phyloP scores from a whole-genome alignment of 2,797 vertebrate genomes.

The Calcarius lapponicus region DNA sequence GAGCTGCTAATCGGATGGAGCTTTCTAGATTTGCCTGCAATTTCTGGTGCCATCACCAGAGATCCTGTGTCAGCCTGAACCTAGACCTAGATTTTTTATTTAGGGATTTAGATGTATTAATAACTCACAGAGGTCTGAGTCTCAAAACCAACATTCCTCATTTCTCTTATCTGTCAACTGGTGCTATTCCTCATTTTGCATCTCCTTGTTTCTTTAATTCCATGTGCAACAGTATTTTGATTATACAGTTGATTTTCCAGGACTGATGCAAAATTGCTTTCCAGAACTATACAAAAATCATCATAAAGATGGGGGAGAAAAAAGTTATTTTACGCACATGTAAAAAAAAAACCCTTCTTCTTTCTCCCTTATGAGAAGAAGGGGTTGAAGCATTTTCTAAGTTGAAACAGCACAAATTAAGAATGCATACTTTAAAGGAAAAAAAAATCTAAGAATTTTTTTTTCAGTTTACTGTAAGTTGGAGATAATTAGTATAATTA shows the following conservation, averaged over 20 bases:
- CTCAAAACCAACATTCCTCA: background rate
- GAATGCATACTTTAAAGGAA: background rate
- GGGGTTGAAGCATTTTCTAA: background rate
- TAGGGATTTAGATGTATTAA: background rate
- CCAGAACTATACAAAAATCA: background rate
- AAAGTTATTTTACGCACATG: background rate
- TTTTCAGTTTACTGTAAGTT: conserved; percentile 55
- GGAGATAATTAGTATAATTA: conserved; percentile 79
- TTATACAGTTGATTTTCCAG: background rate
- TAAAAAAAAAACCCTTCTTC: background rate
- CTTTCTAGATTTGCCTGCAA: background rate
- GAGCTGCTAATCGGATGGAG: background rate
- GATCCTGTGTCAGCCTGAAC: background rate
- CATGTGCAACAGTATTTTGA: background rate
- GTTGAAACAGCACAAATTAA: background rate
- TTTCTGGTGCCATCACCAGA: background rate
- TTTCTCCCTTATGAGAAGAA: background rate
- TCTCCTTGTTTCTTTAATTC: background rate
- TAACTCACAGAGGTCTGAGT: background rate
- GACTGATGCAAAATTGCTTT: background rate
- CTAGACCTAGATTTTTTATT: background rate
- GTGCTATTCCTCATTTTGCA: background rate
- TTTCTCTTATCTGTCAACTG: background rate
- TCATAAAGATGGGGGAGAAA: background rate
- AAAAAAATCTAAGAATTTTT: background rate